Evolutionary conservation across 2,797 vertebrate genomes (phyloP).

Genomic region (Tympanoctomys barrerae): DNA sequence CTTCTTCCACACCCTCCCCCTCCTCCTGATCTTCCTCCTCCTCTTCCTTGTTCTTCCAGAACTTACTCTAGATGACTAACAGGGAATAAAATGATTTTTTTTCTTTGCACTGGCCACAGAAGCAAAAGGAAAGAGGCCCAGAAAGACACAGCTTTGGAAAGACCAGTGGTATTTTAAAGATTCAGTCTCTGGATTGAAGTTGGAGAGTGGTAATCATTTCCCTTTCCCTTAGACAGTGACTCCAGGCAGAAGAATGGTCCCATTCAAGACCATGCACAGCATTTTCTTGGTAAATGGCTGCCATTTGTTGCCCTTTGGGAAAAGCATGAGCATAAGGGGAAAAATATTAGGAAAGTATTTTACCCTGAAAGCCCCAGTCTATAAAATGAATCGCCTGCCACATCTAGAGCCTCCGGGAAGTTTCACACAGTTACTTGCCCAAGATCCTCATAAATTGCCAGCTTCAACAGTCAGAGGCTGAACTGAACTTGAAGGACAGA

Average conservation of each 20-base stretch:
- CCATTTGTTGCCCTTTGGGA: conserved; percentile 60
- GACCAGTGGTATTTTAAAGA: background rate
- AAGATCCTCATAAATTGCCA: conserved; percentile 70
- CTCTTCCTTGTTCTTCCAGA: background rate
- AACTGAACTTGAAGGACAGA: conserved; percentile 62
- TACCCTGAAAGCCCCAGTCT: conserved; percentile 68
- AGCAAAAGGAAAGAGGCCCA: background rate
- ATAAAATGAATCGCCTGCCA: conserved; percentile 70
- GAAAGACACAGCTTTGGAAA: background rate
- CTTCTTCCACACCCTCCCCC: background rate
- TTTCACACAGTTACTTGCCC: conserved; percentile 43
- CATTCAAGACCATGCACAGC: conserved; percentile 21
- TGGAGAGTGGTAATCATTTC: background rate
- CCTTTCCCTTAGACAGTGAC: background rate
- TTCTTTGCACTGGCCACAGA: background rate
- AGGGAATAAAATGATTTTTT: background rate
- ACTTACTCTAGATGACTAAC: background rate
- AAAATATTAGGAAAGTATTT: conserved; percentile 76
- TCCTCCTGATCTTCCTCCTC: no score
- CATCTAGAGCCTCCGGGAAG: conserved; percentile 49
- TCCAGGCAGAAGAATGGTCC: background rate
- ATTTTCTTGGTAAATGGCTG: conserved; percentile 40
- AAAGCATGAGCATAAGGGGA: conserved; percentile 65
- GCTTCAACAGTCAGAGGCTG: background rate
- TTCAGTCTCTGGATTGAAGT: background rate